These are phyloP conservation scores for Epizoanthus scotinus DNA, from an alignment of 92 coral and sea anemone species.

Conservation along the genomic window DNA sequence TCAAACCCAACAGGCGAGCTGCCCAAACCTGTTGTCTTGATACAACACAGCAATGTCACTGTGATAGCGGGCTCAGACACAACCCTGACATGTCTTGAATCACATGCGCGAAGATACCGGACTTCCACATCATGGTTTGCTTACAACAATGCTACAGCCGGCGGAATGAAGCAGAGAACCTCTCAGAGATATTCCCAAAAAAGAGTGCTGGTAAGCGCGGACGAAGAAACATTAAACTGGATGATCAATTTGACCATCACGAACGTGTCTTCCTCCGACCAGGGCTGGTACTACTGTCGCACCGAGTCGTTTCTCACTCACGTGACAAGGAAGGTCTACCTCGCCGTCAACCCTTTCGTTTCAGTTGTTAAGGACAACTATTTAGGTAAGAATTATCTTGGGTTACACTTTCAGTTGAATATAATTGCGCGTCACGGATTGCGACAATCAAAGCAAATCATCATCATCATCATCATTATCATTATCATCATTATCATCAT, in stretches of 20 bases:
- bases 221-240: background rate
- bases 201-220: background rate
- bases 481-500: no score
- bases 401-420: no score
- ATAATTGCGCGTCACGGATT: no score
- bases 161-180: background rate
- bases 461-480: no score
- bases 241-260: constrained; percentile 17
- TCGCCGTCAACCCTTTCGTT: background rate
- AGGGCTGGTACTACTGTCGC: constrained; percentile 33
- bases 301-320: background rate
- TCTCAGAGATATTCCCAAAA: constrained; percentile 18
- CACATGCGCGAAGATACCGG: background rate
- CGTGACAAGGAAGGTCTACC: constrained; percentile 19
- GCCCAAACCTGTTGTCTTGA: constrained; percentile 2
- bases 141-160: background rate
- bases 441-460: no score
- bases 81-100: constrained; percentile 4
- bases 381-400: background rate
- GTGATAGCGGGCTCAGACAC: constrained; percentile 15
- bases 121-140: constrained; percentile 4
- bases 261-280: constrained; percentile 15
- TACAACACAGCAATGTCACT: background rate
- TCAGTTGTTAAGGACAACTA: background rate
- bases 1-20: constrained; percentile 16